These are phyloP conservation scores for Brachionus plicatilis DNA, from an alignment of 1,140 invertebrate species.

Conservation along the genomic window DNA sequence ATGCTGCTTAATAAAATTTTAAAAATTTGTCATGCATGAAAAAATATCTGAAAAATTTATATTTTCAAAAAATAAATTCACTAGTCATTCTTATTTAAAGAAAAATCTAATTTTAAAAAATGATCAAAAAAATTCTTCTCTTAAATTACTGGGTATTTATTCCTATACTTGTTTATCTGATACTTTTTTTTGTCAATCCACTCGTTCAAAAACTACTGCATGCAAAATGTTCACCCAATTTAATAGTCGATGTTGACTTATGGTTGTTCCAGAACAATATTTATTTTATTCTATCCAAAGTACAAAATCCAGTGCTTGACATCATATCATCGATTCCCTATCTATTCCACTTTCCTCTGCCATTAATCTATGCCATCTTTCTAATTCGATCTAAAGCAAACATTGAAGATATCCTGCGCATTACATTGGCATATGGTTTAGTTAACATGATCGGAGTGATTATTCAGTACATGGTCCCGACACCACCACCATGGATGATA, in stretches of 20 bases:
- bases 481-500: constrained; percentile 10
- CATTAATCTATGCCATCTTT: background rate
- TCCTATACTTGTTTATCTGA: background rate
- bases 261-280: background rate
- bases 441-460: background rate
- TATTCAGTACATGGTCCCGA: background rate
- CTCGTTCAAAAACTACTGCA: background rate
- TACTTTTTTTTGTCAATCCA: background rate
- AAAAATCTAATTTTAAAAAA: background rate
- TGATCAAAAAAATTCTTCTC: background rate
- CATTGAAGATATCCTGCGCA: background rate
- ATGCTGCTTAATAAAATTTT: no score
- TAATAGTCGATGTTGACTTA: background rate
- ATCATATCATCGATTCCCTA: background rate
- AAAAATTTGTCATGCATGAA: background rate
- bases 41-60: background rate
- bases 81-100: background rate
- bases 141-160: background rate
- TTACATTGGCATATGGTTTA: background rate
- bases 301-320: background rate
- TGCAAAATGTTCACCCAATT: background rate
- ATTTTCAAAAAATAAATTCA: background rate
- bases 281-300: background rate
- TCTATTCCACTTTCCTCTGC: background rate
- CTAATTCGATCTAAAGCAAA: background rate